These are phyloP conservation scores for Lasioglossum baleicum DNA, from an alignment of 1,140 invertebrate genomes.

Conservation along the genomic window DNA sequence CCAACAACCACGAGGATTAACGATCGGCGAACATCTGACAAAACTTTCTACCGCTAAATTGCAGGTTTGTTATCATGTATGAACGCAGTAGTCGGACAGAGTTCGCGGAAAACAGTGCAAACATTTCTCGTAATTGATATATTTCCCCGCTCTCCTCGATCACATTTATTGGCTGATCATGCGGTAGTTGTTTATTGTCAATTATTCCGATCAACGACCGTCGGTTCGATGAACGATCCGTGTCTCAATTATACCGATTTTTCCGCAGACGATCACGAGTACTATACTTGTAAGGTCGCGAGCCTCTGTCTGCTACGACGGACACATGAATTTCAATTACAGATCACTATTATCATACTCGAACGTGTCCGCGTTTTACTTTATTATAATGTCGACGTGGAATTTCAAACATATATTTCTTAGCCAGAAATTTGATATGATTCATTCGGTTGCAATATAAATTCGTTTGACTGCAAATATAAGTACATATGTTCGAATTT, in stretches of 20 bases:
- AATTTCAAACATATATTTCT: too few relatives aligned
- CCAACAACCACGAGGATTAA: slow-evolving; percentile 43
- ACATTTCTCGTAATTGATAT: too few relatives aligned
- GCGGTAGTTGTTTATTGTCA: background rate
- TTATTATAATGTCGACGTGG: too few relatives aligned
- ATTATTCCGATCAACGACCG: background rate
- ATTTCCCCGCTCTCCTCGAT: background rate
- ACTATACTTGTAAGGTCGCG: background rate
- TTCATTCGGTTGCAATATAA: too few relatives aligned
- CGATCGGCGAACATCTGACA: slow-evolving; percentile 18
- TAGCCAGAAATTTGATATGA: too few relatives aligned
- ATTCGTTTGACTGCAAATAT: too few relatives aligned
- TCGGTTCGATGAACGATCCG: background rate
- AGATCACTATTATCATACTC: too few relatives aligned
- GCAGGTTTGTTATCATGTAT: slow-evolving; percentile 11
- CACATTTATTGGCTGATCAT: background rate
- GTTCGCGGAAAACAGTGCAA: background rate
- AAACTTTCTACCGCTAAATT: slow-evolving; percentile 30
- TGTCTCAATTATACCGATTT: background rate
- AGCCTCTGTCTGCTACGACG: background rate
- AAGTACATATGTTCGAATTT: too few relatives aligned
- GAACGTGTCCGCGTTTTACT: too few relatives aligned
- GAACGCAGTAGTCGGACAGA: slow-evolving; percentile 19
- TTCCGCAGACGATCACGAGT: background rate
- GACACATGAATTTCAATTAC: background rate